Conservation (phyloP, 2,113 vertebrate species). For the Lepus americanus region DNA sequence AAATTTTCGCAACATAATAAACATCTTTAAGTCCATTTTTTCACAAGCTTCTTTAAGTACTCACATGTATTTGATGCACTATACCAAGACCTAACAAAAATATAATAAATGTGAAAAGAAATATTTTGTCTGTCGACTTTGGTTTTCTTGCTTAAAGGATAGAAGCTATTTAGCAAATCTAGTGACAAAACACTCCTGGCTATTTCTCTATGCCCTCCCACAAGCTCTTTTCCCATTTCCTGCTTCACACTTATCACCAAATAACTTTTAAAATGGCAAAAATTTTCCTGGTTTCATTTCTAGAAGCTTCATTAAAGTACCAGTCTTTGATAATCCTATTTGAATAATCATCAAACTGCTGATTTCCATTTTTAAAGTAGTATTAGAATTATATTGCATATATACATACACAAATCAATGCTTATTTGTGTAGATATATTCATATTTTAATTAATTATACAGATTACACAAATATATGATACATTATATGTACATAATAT, state of each 20-base stretch:
- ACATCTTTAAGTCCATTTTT: no score
- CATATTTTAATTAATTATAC: no score
- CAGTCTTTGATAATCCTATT: conserved; percentile 19
- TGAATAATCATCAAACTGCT: neutral
- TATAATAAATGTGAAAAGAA: neutral
- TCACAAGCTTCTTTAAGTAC: no score
- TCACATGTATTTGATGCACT: neutral
- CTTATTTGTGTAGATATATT: no score
- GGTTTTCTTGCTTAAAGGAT: neutral
- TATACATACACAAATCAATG: no score
- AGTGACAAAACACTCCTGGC: conserved; percentile 58
- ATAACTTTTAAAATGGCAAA: neutral
- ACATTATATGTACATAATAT: neutral
- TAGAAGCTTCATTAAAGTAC: conserved; percentile 16
- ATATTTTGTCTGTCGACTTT: neutral
- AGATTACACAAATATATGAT: neutral
- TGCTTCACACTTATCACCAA: conserved; percentile 54
- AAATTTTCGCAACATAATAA: no score
- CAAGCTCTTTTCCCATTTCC: neutral
- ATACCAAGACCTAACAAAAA: conserved; percentile 38
- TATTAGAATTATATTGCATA: neutral
- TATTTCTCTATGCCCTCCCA: conserved; percentile 46
- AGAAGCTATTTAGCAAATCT: conserved; percentile 7
- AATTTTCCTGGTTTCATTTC: neutral
- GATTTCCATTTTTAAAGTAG: neutral